Conservation (phyloP, 2,888 invertebrate species). For the Ctena decussata region DNA sequence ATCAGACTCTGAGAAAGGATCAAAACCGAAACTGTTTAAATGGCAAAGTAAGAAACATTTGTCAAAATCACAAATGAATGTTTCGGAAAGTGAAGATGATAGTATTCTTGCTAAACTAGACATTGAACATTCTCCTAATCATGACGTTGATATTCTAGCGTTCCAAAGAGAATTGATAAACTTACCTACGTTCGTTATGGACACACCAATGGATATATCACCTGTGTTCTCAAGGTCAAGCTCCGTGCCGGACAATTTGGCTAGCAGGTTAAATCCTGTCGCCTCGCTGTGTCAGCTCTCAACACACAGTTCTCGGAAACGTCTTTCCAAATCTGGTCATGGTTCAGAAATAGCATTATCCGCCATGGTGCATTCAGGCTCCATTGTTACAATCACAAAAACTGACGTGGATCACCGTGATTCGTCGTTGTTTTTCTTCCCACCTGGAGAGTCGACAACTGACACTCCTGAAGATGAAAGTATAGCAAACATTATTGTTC, state of each 20-base stretch:
- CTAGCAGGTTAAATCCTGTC: slow-evolving; percentile 66
- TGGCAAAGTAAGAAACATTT: slow-evolving; percentile 86
- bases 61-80: slow-evolving; percentile 84
- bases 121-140: slow-evolving; percentile 60
- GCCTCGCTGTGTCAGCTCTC: slow-evolving; percentile 64
- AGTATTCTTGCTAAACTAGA: slow-evolving; percentile 24
- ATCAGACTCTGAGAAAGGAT: slow-evolving; percentile 54
- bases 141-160: slow-evolving; percentile 88
- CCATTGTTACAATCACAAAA: slow-evolving; percentile 80
- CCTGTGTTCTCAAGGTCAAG: slow-evolving; percentile 85
- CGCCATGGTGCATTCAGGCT: slow-evolving; percentile 68
- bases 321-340: slow-evolving; percentile 60
- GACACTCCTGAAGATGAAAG: slow-evolving; percentile 65
- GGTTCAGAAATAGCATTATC: slow-evolving; percentile 64
- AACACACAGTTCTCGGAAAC: slow-evolving; percentile 62
- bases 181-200: slow-evolving; percentile 87
- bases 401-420: slow-evolving; percentile 76
- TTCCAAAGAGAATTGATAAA: slow-evolving; percentile 89
- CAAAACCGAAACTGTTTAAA: slow-evolving; percentile 80
- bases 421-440: slow-evolving; percentile 57
- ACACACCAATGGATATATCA: slow-evolving; percentile 84
- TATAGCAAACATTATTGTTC: slow-evolving; percentile 81
- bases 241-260: slow-evolving; percentile 84
- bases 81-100: slow-evolving; percentile 62
- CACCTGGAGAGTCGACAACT: slow-evolving; percentile 56